Evolutionary conservation across 2,113 vertebrate genomes (phyloP), one percentile per base, ranked within the genome.

Genomic region (Phaetusa simplex): DNA sequence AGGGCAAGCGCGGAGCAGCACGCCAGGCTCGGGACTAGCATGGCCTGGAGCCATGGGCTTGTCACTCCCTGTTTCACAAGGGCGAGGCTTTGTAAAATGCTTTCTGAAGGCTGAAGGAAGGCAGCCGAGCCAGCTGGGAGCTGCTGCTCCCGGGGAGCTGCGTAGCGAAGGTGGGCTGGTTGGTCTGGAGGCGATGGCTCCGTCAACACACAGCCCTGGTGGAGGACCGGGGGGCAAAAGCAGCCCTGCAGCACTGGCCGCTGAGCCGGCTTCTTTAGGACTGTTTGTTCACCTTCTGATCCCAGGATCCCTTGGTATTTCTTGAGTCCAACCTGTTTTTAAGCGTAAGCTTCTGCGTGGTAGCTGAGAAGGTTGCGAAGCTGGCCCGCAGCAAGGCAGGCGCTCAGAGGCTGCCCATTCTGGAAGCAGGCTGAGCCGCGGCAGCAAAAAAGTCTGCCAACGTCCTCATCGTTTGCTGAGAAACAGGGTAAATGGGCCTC

Each of bases 181-280:
- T 13, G 36, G 50, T 22, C 52, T 23, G 8, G 69, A 53, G 69
- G 32, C 2, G 5, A 43, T 24, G 0, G 3, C 29, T 19, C 62
- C 15, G 1, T 42, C 8, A 27, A 24, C 13, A 14, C 3, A 1
- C 53, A 40, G 52, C n/a, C 26, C 1, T 11, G 3, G 17, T 5
- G 36, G 27, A 49, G 42, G 34, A 10, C 17, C 12, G 29, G 71
- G 4, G 45, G 58, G 49, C 61, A 18, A 1, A 38, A 55, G 58
- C 70, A 53, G 56, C 32, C 14, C 47, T 43, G 56, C 81, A 18
- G 55, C 1, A 2, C 21, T 12, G 32, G 45, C 23, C 36, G 4
- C 52, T 38, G 45, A 79, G 27, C 34, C 4, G 0, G 27, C n/a
- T 36, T 34, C 52, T 38, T 20, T 32, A 67, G 40, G 29, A 17